Base-by-base conservation (phyloP, 2,113 vertebrate species). In the Montifringilla adamsi region DNA sequence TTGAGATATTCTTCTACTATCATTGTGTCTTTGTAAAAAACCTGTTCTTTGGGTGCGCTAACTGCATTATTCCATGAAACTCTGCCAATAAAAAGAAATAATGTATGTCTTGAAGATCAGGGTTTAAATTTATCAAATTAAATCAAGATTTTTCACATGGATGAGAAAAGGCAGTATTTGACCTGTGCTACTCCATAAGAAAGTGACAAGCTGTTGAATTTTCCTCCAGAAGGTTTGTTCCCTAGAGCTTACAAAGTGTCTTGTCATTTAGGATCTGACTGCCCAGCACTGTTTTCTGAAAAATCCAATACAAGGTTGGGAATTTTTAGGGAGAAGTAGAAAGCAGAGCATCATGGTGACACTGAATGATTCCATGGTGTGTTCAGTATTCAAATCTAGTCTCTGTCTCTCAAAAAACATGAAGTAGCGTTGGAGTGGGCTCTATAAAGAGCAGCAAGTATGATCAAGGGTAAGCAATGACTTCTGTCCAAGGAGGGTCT, bases 221-320 rank as follows among this genome's bases (percentile, higher is more conserved):
- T 60, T 89, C 24, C 23, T 73, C 10, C 6, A 28, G 22, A 73
- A 46, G 4, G 5, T 52, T 33, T 3, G 3, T 76, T 87, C 30
- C 50, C 10, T 55, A 21, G 15, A 69, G 20, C 10, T 68, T 75
- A 55, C 0, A 0, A 64, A 56, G 2, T 75, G 11, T 37, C n/a
- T 41, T 1, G 0, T 60, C 5, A 13, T 83, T 92, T 58, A 74
- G 33, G 14, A 76, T 12, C 11, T 55, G 33, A 47, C 72, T 62
- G 20, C 6, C 18, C 13, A 6, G 1, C 41, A 11, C 15, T 67
- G 7, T 8, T 56, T 41, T 56, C 33, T 60, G 6, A 35, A 60
- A 58, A 84, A 62, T 15, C 14, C 12, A 35, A 4, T 50, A 14
- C 7, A 28, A 11, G 26, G 16, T 49, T 50, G 58, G 17, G 21